Percentiles rank a stretch among this genome's conserved stretches.
phyloP scores from a whole-genome alignment of 2,888 invertebrate genomes.

The Hofmannophila pseudospretella region DNA sequence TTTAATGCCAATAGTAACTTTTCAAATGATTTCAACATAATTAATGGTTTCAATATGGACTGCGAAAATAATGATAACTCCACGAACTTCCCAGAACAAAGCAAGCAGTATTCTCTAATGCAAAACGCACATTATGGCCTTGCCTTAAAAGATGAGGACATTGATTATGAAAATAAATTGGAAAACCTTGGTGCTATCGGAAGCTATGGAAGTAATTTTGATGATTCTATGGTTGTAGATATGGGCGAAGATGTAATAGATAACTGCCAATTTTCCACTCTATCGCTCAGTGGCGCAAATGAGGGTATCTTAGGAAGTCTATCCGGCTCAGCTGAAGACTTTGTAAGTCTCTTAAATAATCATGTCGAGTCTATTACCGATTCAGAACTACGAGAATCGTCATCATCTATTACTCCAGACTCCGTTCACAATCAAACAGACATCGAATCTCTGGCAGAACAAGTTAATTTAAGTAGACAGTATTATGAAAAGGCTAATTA shows the following conservation, averaged over 20 bases:
- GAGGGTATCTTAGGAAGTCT: slow-evolving; percentile 88
- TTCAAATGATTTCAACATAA: slow-evolving; percentile 82
- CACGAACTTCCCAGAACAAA: slow-evolving; percentile 70
- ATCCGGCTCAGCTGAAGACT: slow-evolving; percentile 88
- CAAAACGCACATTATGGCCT: slow-evolving; percentile 90
- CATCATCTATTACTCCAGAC: slow-evolving; percentile 84
- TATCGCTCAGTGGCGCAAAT: slow-evolving; percentile 87
- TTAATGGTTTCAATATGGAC: slow-evolving; percentile 85
- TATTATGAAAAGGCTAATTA: slow-evolving; percentile 74
- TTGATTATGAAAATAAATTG: slow-evolving; percentile 86
- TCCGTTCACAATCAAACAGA: slow-evolving; percentile 81
- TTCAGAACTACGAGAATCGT: slow-evolving; percentile 82
- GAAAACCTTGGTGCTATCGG: slow-evolving; percentile 82
- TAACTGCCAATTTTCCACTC: slow-evolving; percentile 88
- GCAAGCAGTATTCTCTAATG: slow-evolving; percentile 87
- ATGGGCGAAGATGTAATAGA: slow-evolving; percentile 87
- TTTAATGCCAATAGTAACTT: slow-evolving; percentile 83
- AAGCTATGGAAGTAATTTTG: slow-evolving; percentile 80
- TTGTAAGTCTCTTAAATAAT: slow-evolving; percentile 85
- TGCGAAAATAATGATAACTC: slow-evolving; percentile 84
- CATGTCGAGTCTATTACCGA: slow-evolving; percentile 83
- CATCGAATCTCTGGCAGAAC: slow-evolving; percentile 87
- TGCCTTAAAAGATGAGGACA: slow-evolving; percentile 88
- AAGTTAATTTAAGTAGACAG: slow-evolving; percentile 80
- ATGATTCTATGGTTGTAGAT: slow-evolving; percentile 91